Evolutionary conservation across 2,113 vertebrate genomes (phyloP).

Genomic region (Charadrius vociferus): DNA sequence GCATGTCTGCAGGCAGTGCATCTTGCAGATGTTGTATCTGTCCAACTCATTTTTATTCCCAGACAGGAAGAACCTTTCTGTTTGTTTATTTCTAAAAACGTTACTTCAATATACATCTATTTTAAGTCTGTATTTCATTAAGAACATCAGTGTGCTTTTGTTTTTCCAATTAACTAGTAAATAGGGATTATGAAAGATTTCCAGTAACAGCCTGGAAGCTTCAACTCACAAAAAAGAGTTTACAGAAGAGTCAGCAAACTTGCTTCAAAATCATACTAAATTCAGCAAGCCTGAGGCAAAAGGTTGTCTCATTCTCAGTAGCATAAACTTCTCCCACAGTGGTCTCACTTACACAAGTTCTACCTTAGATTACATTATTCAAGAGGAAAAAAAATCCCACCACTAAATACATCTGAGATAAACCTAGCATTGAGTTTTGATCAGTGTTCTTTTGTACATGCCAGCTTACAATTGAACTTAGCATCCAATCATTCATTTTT

Average conservation of each 20-base stretch:
- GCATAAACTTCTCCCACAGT: neutral
- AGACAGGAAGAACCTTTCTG: neutral
- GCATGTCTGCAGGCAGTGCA: neutral
- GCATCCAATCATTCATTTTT: neutral
- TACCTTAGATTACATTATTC: neutral
- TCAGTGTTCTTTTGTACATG: neutral
- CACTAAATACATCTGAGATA: neutral
- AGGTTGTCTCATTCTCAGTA: neutral
- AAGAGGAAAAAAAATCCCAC: neutral
- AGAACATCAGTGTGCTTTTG: fast-evolving
- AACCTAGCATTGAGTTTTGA: neutral
- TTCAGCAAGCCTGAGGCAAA: neutral
- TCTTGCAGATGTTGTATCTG: neutral
- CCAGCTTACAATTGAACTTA: neutral
- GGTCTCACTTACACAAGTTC: neutral
- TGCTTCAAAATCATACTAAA: neutral
- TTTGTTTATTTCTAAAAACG: neutral
- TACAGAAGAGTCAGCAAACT: neutral
- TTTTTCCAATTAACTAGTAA: neutral
- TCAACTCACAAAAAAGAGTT: neutral
- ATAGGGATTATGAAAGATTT: neutral
- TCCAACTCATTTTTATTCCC: neutral
- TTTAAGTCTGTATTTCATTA: neutral
- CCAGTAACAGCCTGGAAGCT: neutral
- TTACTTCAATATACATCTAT: neutral